A percentile compares a stretch with the other conserved stretches of the same genome.
Conservation (phyloP, 2,113 vertebrate species). For the Marcusenius ussheri region DNA sequence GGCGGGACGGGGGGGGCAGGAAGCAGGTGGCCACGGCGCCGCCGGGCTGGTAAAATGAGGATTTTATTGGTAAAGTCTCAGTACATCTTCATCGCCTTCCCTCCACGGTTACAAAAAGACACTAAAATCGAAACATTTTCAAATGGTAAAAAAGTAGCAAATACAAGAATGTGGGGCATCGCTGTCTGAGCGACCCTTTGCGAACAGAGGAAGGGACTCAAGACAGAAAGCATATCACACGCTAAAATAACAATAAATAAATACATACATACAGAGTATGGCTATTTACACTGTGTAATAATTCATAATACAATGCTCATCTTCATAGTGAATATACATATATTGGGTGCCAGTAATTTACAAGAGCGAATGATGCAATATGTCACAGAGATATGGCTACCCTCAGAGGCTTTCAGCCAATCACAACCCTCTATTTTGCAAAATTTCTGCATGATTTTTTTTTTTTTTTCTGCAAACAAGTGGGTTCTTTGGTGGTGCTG, state of each 20-base stretch:
- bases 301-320: conserved; percentile 17
- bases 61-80: conserved; percentile 33
- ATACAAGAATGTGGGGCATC: conserved; percentile 1
- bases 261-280: conserved; percentile 32
- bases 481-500: conserved; percentile 36
- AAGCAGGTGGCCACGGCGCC: background rate
- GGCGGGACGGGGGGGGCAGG: background rate
- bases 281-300: conserved; percentile 27
- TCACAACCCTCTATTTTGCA: conserved; percentile 17
- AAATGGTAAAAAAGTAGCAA: conserved; percentile 37
- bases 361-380: conserved; percentile 23
- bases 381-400: conserved; percentile 20
- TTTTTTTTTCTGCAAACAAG: conserved; percentile 23
- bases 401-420: conserved; percentile 12
- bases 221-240: conserved; percentile 22
- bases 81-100: conserved; percentile 14
- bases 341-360: conserved; percentile 23
- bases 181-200: background rate
- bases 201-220: conserved; percentile 15
- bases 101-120: conserved; percentile 26
- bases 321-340: conserved; percentile 26
- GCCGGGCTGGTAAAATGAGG: conserved; percentile 20
- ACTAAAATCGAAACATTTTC: conserved; percentile 22
- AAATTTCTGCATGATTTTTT: conserved; percentile 14
- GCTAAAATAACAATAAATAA: conserved; percentile 33